Percentiles rank a stretch among this genome's conserved stretches.
Evolutionary conservation across 2,888 invertebrate species (phyloP).

Genomic region (Hirtodrosophila alboralis): DNA sequence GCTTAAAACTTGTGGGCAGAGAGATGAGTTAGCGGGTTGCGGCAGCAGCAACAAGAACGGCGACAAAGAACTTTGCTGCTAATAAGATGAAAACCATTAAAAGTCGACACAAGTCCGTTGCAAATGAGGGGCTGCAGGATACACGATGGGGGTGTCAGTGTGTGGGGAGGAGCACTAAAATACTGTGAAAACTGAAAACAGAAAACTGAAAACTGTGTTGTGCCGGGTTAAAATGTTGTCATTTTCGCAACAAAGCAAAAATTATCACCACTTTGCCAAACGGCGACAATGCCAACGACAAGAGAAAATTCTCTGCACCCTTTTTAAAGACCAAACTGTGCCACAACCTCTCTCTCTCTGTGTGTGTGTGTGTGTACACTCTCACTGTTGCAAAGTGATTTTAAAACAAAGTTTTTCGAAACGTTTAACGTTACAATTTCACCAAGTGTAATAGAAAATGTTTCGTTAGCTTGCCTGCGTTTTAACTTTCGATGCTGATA

Average conservation of each 20-base stretch:
- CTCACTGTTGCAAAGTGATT: constrained; percentile 70
- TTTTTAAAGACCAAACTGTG: constrained; percentile 50
- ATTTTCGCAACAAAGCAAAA: constrained; percentile 81
- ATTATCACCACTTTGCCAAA: constrained; percentile 81
- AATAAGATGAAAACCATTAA: constrained; percentile 81
- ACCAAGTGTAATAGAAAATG: constrained; percentile 61
- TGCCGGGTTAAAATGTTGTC: constrained; percentile 75
- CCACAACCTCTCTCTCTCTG: constrained; percentile 10
- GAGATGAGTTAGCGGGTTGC: constrained; percentile 39
- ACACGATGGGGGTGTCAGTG: background rate
- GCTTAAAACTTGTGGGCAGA: constrained; percentile 46
- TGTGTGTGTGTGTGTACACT: constrained; percentile 1
- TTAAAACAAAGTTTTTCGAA: constrained; percentile 80
- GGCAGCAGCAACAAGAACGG: constrained; percentile 27
- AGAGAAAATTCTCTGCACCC: constrained; percentile 63
- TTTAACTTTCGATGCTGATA: constrained; percentile 78
- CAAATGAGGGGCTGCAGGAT: constrained; percentile 24
- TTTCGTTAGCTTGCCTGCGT: constrained; percentile 51
- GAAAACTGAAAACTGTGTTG: constrained; percentile 22
- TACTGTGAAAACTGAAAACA: constrained; percentile 19
- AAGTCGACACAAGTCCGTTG: constrained; percentile 79
- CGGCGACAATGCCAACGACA: constrained; percentile 57
- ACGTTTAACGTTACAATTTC: constrained; percentile 70
- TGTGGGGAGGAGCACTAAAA: background rate
- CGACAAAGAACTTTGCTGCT: constrained; percentile 81